Evolutionary conservation across 1,140 invertebrate species (phyloP).

Genomic region (Trinorchestia longiramus): DNA sequence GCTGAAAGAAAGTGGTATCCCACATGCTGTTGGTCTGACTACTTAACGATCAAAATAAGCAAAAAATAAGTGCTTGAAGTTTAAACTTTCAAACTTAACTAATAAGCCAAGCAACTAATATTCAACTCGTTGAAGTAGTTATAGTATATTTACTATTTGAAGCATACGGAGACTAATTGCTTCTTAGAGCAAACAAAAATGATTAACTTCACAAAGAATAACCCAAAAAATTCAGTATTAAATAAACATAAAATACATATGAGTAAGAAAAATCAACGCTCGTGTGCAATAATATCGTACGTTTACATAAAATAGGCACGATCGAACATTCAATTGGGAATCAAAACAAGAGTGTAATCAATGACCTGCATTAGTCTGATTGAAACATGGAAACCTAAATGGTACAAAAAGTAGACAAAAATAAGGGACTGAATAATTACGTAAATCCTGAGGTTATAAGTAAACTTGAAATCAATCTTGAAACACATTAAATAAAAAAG

Average conservation of each 20-base stretch:
- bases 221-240: background rate
- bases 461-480: background rate
- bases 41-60: background rate
- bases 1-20: background rate
- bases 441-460: background rate
- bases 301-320: background rate
- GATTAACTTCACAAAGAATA: background rate
- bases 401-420: background rate
- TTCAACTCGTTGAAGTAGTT: background rate
- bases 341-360: background rate
- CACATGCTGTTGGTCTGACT: background rate
- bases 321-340: background rate
- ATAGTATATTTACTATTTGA: background rate
- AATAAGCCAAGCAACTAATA: background rate
- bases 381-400: background rate
- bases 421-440: background rate
- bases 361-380: background rate
- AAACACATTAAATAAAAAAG: background rate
- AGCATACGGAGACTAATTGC: background rate
- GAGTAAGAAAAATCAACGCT: background rate
- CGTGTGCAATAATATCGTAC: background rate
- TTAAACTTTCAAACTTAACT: background rate
- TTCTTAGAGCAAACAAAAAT: background rate
- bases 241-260: background rate
- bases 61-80: background rate